Evolutionary conservation across 2,113 vertebrate species (phyloP), one percentile per base, ranked within the genome.

Genomic region (Onychorhynchus coronatus): DNA sequence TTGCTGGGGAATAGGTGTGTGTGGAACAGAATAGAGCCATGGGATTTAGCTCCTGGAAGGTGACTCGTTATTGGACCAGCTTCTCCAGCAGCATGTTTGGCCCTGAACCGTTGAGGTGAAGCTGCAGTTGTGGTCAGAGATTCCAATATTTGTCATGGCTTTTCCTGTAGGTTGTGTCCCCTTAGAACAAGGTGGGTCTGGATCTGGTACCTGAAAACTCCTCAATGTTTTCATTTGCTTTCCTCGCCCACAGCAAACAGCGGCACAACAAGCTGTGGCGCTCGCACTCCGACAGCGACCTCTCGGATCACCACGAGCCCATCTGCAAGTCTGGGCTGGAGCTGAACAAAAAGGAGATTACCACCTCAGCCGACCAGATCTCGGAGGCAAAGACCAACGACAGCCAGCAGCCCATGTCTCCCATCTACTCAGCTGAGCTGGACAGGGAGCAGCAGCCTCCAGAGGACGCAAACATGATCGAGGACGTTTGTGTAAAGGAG

Each of bases 211-310:
- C 8, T 61, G 55, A 46, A 56, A 88, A 21, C 68, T 9, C 5
- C 58, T 89, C 73, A 73, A 0, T 31, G 13, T 75, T 49, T 31
- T 59, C 31, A 4, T 66, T 68, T 68, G 62, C 73, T 85, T 41
- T 88, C 96, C 83, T 86, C 53, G 52, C 96, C 82, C 14, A 2
- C 98, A 99, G 99, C 98, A 99, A 99, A 96, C 99, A 99, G 94
- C 97, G 99, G 13, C 99, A 99, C 90, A 99, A 99, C 87, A 99
- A 99, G 84, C 98, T 99, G 24, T 99, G 99, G 99, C 98, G 99
- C 76, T 99, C 99, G 0, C 99, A 99, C 97, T 99, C 99, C 0
- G 99, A 99, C 77, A 98, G 99, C 1, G 99, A 99, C 96, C 98
- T 99, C 47, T 99, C 99, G 0, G 99, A 99, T 87, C 98, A 98